Evolutionary conservation across 2,888 invertebrate genomes (phyloP).

Genomic region (Tenthredo mesomela): DNA sequence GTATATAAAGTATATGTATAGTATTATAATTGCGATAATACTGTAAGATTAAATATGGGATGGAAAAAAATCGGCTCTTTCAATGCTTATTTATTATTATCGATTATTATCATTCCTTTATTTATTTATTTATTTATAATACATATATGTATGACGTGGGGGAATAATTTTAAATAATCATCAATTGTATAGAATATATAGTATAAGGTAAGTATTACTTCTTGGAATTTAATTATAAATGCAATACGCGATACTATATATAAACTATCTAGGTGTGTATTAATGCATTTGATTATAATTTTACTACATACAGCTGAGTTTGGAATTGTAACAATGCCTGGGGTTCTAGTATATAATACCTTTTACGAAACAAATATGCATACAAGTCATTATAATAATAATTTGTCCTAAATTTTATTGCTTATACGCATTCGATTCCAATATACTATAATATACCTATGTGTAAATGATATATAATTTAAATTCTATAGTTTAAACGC

Average conservation of each 20-base stretch:
- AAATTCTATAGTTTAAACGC: background rate
- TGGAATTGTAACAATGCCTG: background rate
- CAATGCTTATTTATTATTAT: background rate
- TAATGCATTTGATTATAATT: constrained; percentile 25
- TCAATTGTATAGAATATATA: background rate
- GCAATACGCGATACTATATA: background rate
- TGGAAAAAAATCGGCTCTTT: background rate
- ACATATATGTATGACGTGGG: background rate
- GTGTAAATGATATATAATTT: background rate
- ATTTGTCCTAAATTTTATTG: background rate
- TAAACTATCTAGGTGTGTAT: background rate
- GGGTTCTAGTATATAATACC: no score
- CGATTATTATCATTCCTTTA: background rate
- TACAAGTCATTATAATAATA: background rate
- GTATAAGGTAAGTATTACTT: constrained; percentile 1
- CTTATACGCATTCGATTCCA: background rate
- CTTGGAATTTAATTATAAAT: constrained; percentile 13
- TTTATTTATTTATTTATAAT: background rate
- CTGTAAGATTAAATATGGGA: background rate
- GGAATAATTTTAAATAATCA: background rate
- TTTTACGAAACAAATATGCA: background rate
- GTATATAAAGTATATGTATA: background rate
- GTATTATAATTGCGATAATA: background rate
- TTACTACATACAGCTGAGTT: constrained; percentile 5
- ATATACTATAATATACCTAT: no score